Evolutionary conservation across 2,888 invertebrate genomes (phyloP).

Genomic region (Pollenia amentaria): DNA sequence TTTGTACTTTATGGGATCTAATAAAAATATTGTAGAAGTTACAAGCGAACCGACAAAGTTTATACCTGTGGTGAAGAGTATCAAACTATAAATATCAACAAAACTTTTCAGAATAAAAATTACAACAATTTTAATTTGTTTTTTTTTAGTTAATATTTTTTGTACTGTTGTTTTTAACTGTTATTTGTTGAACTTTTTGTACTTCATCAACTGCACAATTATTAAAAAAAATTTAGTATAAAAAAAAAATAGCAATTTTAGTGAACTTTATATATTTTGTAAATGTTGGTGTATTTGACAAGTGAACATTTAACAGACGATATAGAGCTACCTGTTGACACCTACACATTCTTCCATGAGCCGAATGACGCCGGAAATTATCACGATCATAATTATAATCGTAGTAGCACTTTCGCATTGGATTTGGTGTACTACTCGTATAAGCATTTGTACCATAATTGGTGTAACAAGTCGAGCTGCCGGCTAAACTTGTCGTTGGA

Average conservation of each 20-base stretch:
- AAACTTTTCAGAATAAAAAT: not conserved
- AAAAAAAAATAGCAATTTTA: conserved; percentile 35
- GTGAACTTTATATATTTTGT: conserved; percentile 64
- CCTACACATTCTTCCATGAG: conserved; percentile 84
- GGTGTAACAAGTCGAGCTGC: conserved; percentile 83
- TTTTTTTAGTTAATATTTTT: not conserved
- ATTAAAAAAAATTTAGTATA: not conserved
- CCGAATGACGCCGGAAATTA: conserved; percentile 85
- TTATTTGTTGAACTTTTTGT: conserved; percentile 63
- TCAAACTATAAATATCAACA: no score
- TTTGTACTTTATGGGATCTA: no score
- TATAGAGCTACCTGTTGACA: conserved; percentile 80
- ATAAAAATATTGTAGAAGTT: no score
- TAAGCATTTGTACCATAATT: conserved; percentile 84
- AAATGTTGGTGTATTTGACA: conserved; percentile 73
- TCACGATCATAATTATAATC: conserved; percentile 83
- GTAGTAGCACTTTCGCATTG: conserved; percentile 84
- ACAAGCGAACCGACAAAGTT: no score
- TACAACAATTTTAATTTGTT: conserved; percentile 33
- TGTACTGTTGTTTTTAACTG: conserved; percentile 1
- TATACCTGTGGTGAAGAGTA: no score
- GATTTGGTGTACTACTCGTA: conserved; percentile 84
- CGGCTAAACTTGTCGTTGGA: conserved; percentile 82
- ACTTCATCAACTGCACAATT: conserved; percentile 55
- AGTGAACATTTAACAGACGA: conserved; percentile 65